Conservation (phyloP, 2,113 vertebrate species). For the Glaucidium brasilianum region DNA sequence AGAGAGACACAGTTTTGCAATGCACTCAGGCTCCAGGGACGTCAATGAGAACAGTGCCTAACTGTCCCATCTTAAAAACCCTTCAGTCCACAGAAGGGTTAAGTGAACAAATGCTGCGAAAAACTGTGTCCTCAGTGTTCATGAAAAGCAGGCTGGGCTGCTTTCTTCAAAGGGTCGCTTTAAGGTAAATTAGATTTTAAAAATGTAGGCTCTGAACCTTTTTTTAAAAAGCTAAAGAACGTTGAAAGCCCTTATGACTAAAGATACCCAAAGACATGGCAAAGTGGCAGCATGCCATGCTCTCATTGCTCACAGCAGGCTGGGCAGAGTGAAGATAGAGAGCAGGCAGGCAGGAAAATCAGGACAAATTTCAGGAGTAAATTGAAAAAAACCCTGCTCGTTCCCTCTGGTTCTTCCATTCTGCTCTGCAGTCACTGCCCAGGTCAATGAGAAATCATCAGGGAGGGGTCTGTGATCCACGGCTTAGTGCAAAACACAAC, state of each 20-base stretch:
- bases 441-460: neutral
- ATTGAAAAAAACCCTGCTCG: neutral
- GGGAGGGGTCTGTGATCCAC: neutral
- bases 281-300: neutral
- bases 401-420: neutral
- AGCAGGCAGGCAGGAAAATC: constrained; percentile 13
- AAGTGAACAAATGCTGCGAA: neutral
- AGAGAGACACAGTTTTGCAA: neutral
- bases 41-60: accelerated
- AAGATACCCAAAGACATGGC: constrained; percentile 31
- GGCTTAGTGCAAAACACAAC: neutral
- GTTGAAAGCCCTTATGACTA: neutral
- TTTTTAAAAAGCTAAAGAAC: neutral
- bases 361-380: neutral
- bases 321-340: neutral
- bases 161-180: neutral
- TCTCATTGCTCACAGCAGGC: neutral
- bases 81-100: neutral
- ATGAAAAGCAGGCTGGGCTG: neutral
- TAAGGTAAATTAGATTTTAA: constrained; percentile 12
- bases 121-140: neutral
- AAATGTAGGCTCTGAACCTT: neutral
- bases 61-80: neutral
- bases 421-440: neutral
- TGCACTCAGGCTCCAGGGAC: neutral